Evolutionary conservation across 1,140 invertebrate genomes (phyloP).

Genomic region (Eueides isabella): DNA sequence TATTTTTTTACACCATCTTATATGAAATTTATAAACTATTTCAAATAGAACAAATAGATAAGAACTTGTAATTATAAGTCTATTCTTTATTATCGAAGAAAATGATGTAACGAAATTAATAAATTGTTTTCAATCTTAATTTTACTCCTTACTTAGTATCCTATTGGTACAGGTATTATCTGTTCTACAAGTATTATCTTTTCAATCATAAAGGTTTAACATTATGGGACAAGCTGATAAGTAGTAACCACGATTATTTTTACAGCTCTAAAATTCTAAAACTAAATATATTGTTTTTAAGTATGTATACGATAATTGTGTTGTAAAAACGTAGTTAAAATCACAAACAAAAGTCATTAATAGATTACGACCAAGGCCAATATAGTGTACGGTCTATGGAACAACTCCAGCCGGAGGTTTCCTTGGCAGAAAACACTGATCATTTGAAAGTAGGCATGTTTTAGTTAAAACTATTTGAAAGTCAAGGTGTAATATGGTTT

Average conservation of each 20-base stretch:
- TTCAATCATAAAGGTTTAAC: no score
- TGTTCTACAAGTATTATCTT: no score
- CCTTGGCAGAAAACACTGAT: conserved; percentile 38
- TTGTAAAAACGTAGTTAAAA: conserved; percentile 15
- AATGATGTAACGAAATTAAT: no score
- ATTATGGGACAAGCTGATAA: no score
- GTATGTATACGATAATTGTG: not conserved
- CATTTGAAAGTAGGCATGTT: conserved; percentile 28
- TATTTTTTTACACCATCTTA: not conserved
- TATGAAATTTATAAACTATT: no score
- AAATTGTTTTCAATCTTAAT: no score
- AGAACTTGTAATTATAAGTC: no score
- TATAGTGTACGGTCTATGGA: not conserved
- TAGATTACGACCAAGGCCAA: conserved; percentile 36
- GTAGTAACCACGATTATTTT: not conserved
- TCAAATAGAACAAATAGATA: no score
- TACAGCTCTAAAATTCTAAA: not conserved
- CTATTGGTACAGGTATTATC: no score
- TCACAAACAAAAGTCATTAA: conserved; percentile 15
- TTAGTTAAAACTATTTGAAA: conserved; percentile 23
- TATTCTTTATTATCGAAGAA: no score
- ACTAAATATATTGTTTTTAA: not conserved
- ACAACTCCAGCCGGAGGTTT: conserved; percentile 31
- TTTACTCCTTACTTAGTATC: no score
- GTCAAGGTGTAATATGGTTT: conserved; percentile 22